These are phyloP conservation scores for Andrena praecox DNA, from an alignment of 2,888 invertebrate species.

Conservation along the genomic window DNA sequence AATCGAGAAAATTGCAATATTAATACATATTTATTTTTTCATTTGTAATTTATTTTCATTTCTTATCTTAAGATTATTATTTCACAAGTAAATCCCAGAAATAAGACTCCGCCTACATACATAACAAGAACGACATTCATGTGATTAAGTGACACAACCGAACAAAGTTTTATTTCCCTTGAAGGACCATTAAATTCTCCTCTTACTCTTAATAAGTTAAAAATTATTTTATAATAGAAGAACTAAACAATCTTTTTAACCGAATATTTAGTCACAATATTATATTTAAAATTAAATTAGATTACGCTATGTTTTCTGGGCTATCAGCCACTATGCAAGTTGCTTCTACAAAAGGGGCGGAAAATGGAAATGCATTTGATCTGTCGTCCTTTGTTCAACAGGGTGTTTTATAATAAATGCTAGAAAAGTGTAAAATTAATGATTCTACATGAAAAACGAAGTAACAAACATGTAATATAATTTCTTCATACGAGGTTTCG, in stretches of 20 bases:
- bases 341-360: not conserved
- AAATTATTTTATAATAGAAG: not conserved
- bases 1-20: not conserved
- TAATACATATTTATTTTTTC: not conserved
- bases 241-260: not conserved
- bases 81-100: too few relatives aligned
- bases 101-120: too few relatives aligned
- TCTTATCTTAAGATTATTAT: too few relatives aligned
- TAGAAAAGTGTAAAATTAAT: too few relatives aligned
- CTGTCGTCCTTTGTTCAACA: constrained; percentile 1
- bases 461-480: too few relatives aligned
- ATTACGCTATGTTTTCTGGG: not conserved
- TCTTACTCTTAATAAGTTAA: not conserved
- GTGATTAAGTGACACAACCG: not conserved
- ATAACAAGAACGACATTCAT: too few relatives aligned
- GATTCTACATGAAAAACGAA: too few relatives aligned
- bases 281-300: not conserved
- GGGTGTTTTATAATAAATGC: too few relatives aligned
- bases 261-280: not conserved
- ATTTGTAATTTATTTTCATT: too few relatives aligned
- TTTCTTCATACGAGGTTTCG: too few relatives aligned
- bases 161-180: not conserved
- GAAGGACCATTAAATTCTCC: not conserved
- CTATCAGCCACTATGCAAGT: not conserved
- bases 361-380: not conserved